phyloP scores from a whole-genome alignment of 2,797 vertebrate genomes.

The Pitangus sulphuratus region DNA sequence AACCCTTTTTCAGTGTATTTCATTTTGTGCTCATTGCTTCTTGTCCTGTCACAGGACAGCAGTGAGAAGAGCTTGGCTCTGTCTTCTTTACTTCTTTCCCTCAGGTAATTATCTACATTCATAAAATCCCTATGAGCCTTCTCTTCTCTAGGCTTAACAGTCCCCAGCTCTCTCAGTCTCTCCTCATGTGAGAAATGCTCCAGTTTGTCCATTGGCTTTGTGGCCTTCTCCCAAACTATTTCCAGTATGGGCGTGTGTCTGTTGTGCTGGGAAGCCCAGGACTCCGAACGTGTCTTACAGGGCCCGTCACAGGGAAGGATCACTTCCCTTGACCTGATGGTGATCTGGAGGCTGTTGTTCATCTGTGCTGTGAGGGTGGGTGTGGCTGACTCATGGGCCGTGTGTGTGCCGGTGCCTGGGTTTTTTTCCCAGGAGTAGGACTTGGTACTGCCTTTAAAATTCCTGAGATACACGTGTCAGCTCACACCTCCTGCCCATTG shows the following conservation, averaged over 20 bases:
- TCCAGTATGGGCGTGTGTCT: background rate
- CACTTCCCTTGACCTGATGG: background rate
- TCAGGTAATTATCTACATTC: background rate
- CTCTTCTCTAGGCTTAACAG: background rate
- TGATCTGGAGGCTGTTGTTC: background rate
- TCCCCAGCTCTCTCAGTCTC: background rate
- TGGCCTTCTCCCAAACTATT: background rate
- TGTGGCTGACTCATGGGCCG: background rate
- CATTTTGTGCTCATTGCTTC: too few relatives aligned
- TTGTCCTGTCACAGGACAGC: too few relatives aligned
- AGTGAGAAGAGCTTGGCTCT: background rate
- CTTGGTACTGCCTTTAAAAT: background rate
- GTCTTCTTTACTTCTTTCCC: background rate
- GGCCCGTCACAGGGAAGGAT: background rate
- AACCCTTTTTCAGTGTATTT: background rate
- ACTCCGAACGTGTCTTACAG: background rate
- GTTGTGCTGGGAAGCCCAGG: too few relatives aligned
- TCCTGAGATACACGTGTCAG: background rate
- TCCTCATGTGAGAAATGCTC: background rate
- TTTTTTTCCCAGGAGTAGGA: background rate
- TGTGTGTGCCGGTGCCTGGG: background rate
- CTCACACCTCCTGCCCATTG: background rate
- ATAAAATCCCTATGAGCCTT: background rate
- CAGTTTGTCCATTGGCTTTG: background rate
- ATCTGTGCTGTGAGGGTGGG: accelerated